Evolutionary conservation across 2,113 vertebrate genomes (phyloP), one percentile per base, ranked within the genome.

Genomic region (Zeus faber): DNA sequence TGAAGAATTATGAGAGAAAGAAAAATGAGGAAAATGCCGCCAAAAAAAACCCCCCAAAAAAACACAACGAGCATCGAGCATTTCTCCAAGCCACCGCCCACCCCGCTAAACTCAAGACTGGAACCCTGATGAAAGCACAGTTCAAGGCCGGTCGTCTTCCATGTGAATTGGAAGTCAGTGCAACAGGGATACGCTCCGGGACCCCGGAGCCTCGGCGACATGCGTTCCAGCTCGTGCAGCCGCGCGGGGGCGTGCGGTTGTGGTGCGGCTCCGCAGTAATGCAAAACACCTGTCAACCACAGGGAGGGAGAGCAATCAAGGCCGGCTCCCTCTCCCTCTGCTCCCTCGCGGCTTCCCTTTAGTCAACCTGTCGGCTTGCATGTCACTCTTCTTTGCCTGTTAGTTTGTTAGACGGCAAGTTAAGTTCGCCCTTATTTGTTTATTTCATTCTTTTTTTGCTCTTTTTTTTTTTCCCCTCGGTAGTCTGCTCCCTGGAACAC

Each of bases 271-370:
- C 23, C 60, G 24, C 52, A 60, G 54, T 72, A 79, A 77, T 81
- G 73, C 67, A 65, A 81, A 79, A 72, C 74, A 76, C 79, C 73
- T 72, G 75, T 76, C 77, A 76, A 47, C 69, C 51, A 48, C 7
- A 47, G 18, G 52, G 57, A 54, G 49, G 54, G 74, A 65, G 70
- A 65, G 67, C 73, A 81, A 62, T 65, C 33, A 48, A 51, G 20
- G 58, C 58, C 63, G 22, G 54, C 47, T 23, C 22, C 9, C 13
- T 20, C 45, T 54, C 45, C 58, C 63, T 44, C 59, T 70, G 43
- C 57, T 53, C 25, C 27, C 54, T 64, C 65, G 11, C 21, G 27
- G 29, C 43, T 73, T 73, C 73, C 53, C 31, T 71, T 72, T 81
- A 75, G 71, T 81, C 68, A 46, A 25, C 31, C 66, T 71, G 67